Percentiles rank a stretch among this genome's conserved stretches.
phyloP scores from a whole-genome alignment of 2,113 vertebrate genomes.

The Rousettus leschenaultii region DNA sequence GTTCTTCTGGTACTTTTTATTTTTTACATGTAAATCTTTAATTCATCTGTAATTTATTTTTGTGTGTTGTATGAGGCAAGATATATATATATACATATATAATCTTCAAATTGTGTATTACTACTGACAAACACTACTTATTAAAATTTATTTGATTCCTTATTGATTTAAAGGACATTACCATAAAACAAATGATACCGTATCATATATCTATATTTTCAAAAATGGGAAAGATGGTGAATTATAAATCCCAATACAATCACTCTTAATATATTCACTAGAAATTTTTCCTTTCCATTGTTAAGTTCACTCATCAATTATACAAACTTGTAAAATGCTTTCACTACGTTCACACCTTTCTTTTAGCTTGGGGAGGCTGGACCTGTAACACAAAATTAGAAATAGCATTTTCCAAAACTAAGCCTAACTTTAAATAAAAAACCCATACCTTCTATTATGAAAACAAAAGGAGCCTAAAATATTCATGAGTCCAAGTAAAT shows the following conservation, averaged over 20 bases:
- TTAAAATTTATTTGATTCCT: not conserved
- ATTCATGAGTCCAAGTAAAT: not conserved
- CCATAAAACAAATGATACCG: not conserved
- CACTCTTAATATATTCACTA: not conserved
- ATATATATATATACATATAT: not conserved
- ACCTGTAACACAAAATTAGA: not conserved
- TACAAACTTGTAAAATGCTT: not conserved
- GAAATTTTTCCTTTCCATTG: not conserved
- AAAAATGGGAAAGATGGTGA: not conserved
- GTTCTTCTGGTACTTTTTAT: not conserved
- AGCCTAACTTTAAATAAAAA: constrained; percentile 23
- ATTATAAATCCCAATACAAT: not conserved
- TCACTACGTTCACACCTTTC: not conserved
- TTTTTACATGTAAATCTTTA: not conserved
- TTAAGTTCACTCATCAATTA: not conserved
- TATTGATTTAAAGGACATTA: constrained; percentile 20
- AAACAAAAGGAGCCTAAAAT: constrained; percentile 4
- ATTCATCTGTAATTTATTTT: not conserved
- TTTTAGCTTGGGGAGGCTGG: not conserved
- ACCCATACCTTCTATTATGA: not conserved
- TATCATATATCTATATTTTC: not conserved
- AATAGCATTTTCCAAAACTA: not conserved
- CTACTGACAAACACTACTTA: not conserved
- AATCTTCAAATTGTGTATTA: not conserved
- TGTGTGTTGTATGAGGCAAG: not conserved